Base-by-base conservation (phyloP, 2,113 vertebrate species). In the Datnioides undecimradiatus region DNA sequence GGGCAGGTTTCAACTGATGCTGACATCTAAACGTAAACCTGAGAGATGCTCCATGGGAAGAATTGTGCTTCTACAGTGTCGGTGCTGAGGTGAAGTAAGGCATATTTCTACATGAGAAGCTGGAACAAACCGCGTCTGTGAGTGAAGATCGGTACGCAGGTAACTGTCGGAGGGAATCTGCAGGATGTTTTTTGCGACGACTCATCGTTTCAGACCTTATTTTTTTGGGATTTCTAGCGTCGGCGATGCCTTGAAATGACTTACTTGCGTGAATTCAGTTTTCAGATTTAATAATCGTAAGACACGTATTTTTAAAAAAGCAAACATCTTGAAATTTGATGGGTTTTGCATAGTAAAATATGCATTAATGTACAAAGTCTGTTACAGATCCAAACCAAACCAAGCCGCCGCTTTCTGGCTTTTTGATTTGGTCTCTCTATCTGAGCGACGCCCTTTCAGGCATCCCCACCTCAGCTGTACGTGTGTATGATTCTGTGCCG, bases 401-500 rank as follows among this genome's bases (percentile, higher is more conserved):
- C 38, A 41, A 57, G 33, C 54, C 27, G 27, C 52, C 4, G 0
- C 16, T 59, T 43, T 14, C 34, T 76, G 73, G 41, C 41, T 29
- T 34, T 67, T 16, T 25, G 14, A 74, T 84, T 76, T 78, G 45
- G 49, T 8, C 57, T 27, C 48, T 66, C 59, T 70, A 60, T 43
- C 41, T 51, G 57, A 25, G 80, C 48, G 9, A 12, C 54, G 1
- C 14, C 41, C 4, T 33, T 17, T 2, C 2, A 3, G 1, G 4
- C 17, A 1, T 0, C 38, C 14, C 12, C 36, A 0, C 49, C 71
- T 87, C 80, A 92, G 80, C 88, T 88, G 87, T 93, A 91, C 0
- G 88, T 91, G 85, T 94, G 93, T 6, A 93, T 92, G 54, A 92
- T 84, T 34, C 88, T 58, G 75, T 94, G 93, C 0, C 93, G 79